Percentiles rank a stretch among this genome's conserved stretches.
Conservation (phyloP, 1,140 invertebrate species). For the Argopecten irradians region DNA sequence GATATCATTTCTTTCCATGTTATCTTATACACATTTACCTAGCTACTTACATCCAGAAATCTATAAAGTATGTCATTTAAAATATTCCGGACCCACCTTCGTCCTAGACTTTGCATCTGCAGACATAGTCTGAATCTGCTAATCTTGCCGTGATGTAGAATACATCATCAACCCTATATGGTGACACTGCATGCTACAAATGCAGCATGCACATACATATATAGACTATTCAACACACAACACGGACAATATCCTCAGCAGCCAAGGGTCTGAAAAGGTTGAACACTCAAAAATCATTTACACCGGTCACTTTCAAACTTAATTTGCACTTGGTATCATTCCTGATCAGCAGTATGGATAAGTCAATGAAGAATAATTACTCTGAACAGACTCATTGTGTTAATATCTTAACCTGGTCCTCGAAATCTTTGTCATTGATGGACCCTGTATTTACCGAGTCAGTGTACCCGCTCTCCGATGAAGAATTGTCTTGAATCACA, state of each 20-base stretch:
- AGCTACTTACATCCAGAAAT: no score
- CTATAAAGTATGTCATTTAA: no score
- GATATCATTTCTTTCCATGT: no score
- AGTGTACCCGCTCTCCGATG: neutral
- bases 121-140: no score
- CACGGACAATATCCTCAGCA: neutral
- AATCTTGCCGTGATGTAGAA: no score
- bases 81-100: no score
- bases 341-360: neutral
- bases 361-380: neutral
- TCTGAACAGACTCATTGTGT: neutral
- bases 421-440: neutral
- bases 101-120: no score
- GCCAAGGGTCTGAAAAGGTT: neutral
- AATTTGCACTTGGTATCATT: neutral
- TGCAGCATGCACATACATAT: neutral
- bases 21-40: neutral
- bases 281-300: neutral
- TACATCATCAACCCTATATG: no score
- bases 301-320: neutral
- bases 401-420: neutral
- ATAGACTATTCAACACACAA: neutral
- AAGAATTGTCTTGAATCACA: constrained; percentile 21
- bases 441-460: constrained; percentile 3
- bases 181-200: no score